Evolutionary conservation across 2,113 vertebrate genomes (phyloP), one percentile per base, ranked within the genome.

Genomic region (Desmodus rotundus): DNA sequence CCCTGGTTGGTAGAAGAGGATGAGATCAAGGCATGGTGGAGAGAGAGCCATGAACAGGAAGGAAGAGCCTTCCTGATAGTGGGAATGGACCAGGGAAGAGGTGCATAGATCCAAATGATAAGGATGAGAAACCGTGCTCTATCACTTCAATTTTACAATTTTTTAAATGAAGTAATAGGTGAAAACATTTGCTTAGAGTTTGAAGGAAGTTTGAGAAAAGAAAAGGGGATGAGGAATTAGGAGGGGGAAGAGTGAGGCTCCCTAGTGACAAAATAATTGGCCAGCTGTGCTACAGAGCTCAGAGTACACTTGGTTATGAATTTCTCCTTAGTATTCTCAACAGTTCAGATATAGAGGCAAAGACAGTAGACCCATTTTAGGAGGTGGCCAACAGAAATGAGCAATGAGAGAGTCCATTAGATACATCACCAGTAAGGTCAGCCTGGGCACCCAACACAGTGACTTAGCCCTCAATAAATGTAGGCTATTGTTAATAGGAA

Each of bases 251-350:
- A n/a, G 6, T 6, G 11, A 87, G 54, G 9, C 4, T n/a, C 50
- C 24, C 58, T 67, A 13, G 0, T 20, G 63, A 61, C 14, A 56
- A n/a, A n/a, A 33, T 4, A 5, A 19, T 17, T 1, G 3, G 33
- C 26, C 16, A 0, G 19, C 36, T 43, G 43, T 5, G 7, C 50
- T 38, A 3, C 73, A 33, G 22, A 86, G 54, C 7, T 41, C 4
- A 41, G 41, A 3, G 11, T 82, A 20, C 47, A 10, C 41, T 28
- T 31, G 41, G 70, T 7, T 33, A 36, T 6, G 16, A 33, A 36
- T 43, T 45, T 45, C 7, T n/a, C 7, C 52, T 77, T 7, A 24
- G 45, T 52, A 70, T 84, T 70, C n/a, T 68, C 47, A 22, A 11
- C 5, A 36, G 45, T 36, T 56, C 68, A 26, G 11, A 33, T 1